Evolutionary conservation across 2,888 invertebrate species (phyloP).

Genomic region (Hermaeophaga mercurialis): DNA sequence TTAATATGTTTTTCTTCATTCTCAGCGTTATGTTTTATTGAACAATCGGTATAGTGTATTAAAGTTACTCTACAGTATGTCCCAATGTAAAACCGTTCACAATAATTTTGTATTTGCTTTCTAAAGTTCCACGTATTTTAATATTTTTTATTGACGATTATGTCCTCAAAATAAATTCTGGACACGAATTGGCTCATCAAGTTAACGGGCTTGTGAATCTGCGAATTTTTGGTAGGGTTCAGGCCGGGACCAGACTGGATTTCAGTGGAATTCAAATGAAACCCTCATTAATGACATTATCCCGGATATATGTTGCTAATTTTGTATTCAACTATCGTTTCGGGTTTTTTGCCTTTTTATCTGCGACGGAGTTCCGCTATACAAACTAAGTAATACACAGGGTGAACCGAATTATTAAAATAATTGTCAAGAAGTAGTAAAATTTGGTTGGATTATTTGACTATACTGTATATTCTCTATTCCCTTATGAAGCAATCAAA

Average conservation of each 20-base stretch:
- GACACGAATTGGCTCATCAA: slow-evolving; percentile 2
- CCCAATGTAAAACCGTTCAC: no score
- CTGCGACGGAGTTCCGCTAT: no score
- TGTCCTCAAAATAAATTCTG: not conserved
- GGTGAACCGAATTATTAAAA: no score
- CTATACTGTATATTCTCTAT: no score
- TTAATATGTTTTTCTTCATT: no score
- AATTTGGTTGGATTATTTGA: no score
- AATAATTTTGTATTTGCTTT: no score
- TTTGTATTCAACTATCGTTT: slow-evolving; percentile 12
- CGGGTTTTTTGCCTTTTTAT: not conserved
- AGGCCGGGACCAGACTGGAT: not conserved
- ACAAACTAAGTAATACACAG: no score
- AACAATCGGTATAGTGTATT: no score
- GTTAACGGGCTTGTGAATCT: not conserved
- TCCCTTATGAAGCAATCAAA: slow-evolving; percentile 10
- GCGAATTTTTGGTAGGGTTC: slow-evolving; percentile 8
- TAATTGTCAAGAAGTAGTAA: no score
- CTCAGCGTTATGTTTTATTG: no score
- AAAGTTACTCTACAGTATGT: no score
- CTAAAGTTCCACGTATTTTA: not conserved
- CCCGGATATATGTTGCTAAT: slow-evolving; percentile 8
- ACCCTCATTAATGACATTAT: slow-evolving; percentile 15
- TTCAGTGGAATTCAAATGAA: slow-evolving; percentile 13
- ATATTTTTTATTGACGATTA: not conserved